Percentiles rank a stretch among this genome's conserved stretches.
These are phyloP conservation scores for Germaria angustata DNA, from an alignment of 2,888 invertebrate species.

Conservation along the genomic window DNA sequence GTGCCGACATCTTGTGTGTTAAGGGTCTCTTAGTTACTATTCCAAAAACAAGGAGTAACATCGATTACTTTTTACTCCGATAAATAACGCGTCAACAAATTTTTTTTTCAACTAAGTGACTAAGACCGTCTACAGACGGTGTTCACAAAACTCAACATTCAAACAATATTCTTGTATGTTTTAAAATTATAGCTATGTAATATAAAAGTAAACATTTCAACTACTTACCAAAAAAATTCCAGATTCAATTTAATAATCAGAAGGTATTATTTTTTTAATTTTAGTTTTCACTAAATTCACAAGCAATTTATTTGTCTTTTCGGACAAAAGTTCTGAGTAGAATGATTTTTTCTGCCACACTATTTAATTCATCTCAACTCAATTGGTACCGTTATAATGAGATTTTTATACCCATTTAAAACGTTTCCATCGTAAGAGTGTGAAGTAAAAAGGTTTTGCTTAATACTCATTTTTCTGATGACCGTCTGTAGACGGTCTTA, in stretches of 20 bases:
- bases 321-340: not conserved
- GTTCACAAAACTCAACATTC: not conserved
- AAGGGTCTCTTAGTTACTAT: not conserved
- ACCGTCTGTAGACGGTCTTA: slow-evolving; percentile 10
- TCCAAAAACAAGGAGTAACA: not conserved
- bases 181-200: not conserved
- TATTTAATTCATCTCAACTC: not conserved
- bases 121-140: no score
- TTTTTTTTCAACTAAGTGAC: not conserved
- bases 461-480: no score
- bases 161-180: not conserved
- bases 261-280: not conserved
- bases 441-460: no score
- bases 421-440: no score
- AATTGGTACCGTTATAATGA: no score
- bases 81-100: not conserved
- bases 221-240: not conserved
- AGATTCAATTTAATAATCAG: not conserved
- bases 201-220: no score
- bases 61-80: not conserved
- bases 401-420: no score
- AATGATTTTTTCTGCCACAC: not conserved
- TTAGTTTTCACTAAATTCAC: not conserved
- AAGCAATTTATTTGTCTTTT: not conserved
- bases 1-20: not conserved